Base-by-base conservation (phyloP, 2,113 vertebrate species). In the Nycticebus coucang region DNA sequence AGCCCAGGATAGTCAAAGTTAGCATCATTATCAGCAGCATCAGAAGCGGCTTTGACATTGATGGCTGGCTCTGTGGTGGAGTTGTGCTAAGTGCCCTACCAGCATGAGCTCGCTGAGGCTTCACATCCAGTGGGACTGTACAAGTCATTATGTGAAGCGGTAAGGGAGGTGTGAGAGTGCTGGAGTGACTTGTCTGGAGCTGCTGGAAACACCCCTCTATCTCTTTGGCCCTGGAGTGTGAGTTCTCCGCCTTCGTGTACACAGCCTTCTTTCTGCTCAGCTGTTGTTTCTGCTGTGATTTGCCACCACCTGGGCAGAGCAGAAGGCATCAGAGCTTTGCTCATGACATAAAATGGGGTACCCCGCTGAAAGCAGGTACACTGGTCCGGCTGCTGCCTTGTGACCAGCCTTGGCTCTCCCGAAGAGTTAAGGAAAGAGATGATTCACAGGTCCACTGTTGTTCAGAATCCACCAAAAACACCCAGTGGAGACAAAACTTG, bases 21-120 rank as follows among this genome's bases (percentile, higher is more conserved):
- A 37, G 14, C 74, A 9, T 33, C 22, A 7, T 12, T 3, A 5
- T 13, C 37, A 60, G 13, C 45, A 78, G 22, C 41, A 15, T 28
- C 60, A n/a, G 60, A 10, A 64, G 62, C 10, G 24, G 62, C 62
- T 11, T 1, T 64, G 26, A 55, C 55, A 12, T 5, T 1, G 12
- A 26, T 11, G 8, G n/a, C 30, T 17, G 8, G 9, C 60, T 9
- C 4, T 37, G 4, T 0, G n/a, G 17, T 13, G 30, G 59, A 0
- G 1, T 3, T 6, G 19, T 15, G 55, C 41, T 21, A 9, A 22
- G 26, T 10, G 28, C 14, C 59, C 50, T 22, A 0, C 60, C 4
- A 21, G 74, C 10, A 0, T 0, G 37, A n/a, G 53, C 5, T 37
- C 2, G 0, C 35, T 22, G 59, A 15, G 5, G 57, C 45, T 45